Evolutionary conservation across 1,140 invertebrate genomes (phyloP).

Genomic region (Orius insidiosus): DNA sequence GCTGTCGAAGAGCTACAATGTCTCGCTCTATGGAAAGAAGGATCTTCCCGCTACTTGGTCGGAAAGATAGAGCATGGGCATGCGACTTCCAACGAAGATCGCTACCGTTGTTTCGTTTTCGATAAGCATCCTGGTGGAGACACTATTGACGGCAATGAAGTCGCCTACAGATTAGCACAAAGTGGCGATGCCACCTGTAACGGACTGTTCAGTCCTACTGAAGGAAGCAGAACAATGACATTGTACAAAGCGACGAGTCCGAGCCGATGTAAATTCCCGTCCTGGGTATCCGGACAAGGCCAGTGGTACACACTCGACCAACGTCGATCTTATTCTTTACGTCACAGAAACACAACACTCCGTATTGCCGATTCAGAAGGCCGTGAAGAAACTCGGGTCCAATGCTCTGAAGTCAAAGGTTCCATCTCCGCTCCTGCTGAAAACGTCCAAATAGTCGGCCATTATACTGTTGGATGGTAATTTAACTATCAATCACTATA

Average conservation of each 20-base stretch:
- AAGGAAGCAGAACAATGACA: constrained; percentile 38
- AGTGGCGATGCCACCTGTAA: constrained; percentile 52
- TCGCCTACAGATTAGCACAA: constrained; percentile 36
- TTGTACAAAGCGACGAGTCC: constrained; percentile 28
- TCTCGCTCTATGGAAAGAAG: constrained; percentile 46
- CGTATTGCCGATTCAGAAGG: constrained; percentile 28
- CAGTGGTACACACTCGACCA: constrained; percentile 57
- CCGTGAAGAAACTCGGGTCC: constrained; percentile 9
- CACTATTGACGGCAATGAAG: background rate
- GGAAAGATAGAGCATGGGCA: constrained; percentile 55
- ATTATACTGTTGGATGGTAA: constrained; percentile 15
- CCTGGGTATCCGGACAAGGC: constrained; percentile 43
- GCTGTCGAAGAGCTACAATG: constrained; percentile 49
- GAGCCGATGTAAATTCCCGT: constrained; percentile 42
- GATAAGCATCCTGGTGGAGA: constrained; percentile 36
- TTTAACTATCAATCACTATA: constrained; percentile 43
- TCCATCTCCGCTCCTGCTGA: constrained; percentile 1
- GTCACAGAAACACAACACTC: constrained; percentile 43
- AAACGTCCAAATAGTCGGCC: constrained; percentile 10
- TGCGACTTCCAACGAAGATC: constrained; percentile 75
- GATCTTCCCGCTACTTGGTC: constrained; percentile 39
- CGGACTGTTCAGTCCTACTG: constrained; percentile 35
- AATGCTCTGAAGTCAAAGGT: constrained; percentile 12
- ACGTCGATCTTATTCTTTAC: constrained; percentile 43
- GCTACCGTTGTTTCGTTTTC: constrained; percentile 82